Evolutionary conservation across 1,140 invertebrate genomes (phyloP).

Genomic region (Drosophila murphyi): DNA sequence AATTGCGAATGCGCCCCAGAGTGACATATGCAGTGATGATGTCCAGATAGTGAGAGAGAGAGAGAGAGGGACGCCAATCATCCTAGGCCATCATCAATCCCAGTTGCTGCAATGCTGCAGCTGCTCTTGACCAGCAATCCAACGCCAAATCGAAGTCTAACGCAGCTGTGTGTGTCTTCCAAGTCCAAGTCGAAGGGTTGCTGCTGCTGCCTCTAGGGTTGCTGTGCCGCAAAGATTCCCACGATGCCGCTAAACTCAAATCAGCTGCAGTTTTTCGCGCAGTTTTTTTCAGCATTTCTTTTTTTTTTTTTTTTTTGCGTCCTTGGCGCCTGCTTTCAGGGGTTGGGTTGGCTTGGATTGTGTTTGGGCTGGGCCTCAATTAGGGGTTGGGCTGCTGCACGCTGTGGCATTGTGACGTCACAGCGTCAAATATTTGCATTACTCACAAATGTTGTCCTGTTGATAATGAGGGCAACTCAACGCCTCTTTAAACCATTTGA

Average conservation of each 20-base stretch:
- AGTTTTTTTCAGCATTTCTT: slow-evolving; percentile 35
- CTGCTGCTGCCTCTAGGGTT: slow-evolving; percentile 51
- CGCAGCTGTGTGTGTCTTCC: slow-evolving; percentile 43
- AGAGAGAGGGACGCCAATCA: slow-evolving; percentile 51
- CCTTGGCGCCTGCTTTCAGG: slow-evolving; percentile 54
- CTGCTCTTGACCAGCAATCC: slow-evolving; percentile 49
- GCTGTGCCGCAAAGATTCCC: slow-evolving; percentile 38
- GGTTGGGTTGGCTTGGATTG: slow-evolving; percentile 22
- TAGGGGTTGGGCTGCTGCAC: slow-evolving; percentile 69
- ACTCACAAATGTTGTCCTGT: slow-evolving; percentile 11
- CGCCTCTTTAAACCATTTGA: slow-evolving; percentile 65
- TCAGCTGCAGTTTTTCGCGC: slow-evolving; percentile 80
- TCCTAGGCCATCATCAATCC: slow-evolving; percentile 74
- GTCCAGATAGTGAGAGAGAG: slow-evolving; percentile 7
- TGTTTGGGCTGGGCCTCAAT: slow-evolving; percentile 57
- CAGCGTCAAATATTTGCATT: slow-evolving; percentile 70
- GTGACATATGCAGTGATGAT: slow-evolving; percentile 60
- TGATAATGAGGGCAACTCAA: slow-evolving; percentile 64
- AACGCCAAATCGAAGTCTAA: not conserved
- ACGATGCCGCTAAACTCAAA: slow-evolving; percentile 9
- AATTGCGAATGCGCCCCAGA: slow-evolving; percentile 23
- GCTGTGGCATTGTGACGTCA: slow-evolving; percentile 79
- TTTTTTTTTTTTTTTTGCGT: slow-evolving; percentile 35
- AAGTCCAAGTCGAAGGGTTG: slow-evolving; percentile 53
- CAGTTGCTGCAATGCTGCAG: slow-evolving; percentile 16